Base-by-base conservation (phyloP, 2,888 invertebrate species). In the Lithophane semibrunnea region DNA sequence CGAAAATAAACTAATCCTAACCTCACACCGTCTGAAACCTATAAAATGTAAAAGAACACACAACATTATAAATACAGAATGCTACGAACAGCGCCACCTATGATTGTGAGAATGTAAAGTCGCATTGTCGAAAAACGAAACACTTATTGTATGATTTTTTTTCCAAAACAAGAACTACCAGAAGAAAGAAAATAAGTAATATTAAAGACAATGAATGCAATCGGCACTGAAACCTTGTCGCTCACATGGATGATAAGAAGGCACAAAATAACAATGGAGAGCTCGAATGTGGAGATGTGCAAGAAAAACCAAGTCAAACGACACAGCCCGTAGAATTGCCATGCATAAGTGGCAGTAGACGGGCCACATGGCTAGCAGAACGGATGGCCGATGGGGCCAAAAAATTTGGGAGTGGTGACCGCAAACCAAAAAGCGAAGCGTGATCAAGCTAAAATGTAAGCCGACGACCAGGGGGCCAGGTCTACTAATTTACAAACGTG, bases 31-130 rank as follows among this genome's bases (percentile, higher is more conserved):
- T 47, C 9, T 16, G 13, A 58, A 49, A 73, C 13, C n/a, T 18
- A 24, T 21, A 24, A 49, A 49, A 49, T 24, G 21, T 42, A 49
- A 44, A 44, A 44, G 52, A 79, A 69, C 29, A 12, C 49, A 13
- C 18, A 13, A 8, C 10, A 47, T 66, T 65, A 7, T 37, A 67
- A 49, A 58, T 13, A 1, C n/a, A 29, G 29, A 58, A 56, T 12
- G 21, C 24, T 44, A 68, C 67, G 18, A 64, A 37, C 84, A 82
- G 84, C 84, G 82, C 80, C 82, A 82, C 44, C 84, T 82, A 79
- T 70, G 13, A 67, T 66, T 66, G n/a, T 0, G 0, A 58, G 5
- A 63, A 18, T 12, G 54, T 42, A 61, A 69, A n/a, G 1, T 60
- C 29, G 21, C 47, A 58, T 29, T n/a, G 7, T 5, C n/a, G 1